These are phyloP conservation scores for Trissolcus brochymenae DNA, from an alignment of 2,888 invertebrate genomes.

Conservation along the genomic window DNA sequence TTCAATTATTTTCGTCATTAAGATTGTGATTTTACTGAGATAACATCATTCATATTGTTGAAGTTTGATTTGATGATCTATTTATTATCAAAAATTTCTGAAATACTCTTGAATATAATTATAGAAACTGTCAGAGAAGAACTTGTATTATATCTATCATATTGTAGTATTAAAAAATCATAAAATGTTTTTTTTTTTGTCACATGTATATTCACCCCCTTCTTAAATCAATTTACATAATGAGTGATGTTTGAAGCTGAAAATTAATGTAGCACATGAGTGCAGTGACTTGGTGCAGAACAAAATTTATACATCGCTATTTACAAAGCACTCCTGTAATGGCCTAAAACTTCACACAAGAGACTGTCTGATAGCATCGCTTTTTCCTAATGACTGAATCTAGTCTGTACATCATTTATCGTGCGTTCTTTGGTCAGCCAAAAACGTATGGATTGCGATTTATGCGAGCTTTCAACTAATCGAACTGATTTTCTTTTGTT, in stretches of 20 bases:
- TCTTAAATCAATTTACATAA: constrained; percentile 43
- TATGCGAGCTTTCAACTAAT: too few relatives aligned
- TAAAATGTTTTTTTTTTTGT: too few relatives aligned
- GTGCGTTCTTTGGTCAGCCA: constrained; percentile 35
- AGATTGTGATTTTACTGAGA: neutral
- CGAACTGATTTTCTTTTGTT: too few relatives aligned
- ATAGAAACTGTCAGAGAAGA: too few relatives aligned
- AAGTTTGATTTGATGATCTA: too few relatives aligned
- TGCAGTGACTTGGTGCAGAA: constrained; percentile 41
- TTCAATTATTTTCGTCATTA: too few relatives aligned
- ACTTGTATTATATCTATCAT: too few relatives aligned
- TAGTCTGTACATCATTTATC: constrained; percentile 53
- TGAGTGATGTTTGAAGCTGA: constrained; percentile 34
- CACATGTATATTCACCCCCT: neutral
- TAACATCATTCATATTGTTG: too few relatives aligned
- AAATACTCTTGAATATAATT: too few relatives aligned
- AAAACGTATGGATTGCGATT: neutral
- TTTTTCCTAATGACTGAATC: constrained; percentile 55
- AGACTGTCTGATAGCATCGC: constrained; percentile 52
- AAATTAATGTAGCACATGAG: constrained; percentile 37
- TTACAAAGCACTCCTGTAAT: constrained; percentile 55
- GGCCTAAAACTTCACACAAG: constrained; percentile 55
- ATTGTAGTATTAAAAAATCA: too few relatives aligned
- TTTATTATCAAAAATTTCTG: too few relatives aligned
- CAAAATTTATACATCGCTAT: constrained; percentile 52